Evolutionary conservation across 2,113 vertebrate genomes (phyloP), one percentile per base, ranked within the genome.

Genomic region (Alligator mississippiensis): DNA sequence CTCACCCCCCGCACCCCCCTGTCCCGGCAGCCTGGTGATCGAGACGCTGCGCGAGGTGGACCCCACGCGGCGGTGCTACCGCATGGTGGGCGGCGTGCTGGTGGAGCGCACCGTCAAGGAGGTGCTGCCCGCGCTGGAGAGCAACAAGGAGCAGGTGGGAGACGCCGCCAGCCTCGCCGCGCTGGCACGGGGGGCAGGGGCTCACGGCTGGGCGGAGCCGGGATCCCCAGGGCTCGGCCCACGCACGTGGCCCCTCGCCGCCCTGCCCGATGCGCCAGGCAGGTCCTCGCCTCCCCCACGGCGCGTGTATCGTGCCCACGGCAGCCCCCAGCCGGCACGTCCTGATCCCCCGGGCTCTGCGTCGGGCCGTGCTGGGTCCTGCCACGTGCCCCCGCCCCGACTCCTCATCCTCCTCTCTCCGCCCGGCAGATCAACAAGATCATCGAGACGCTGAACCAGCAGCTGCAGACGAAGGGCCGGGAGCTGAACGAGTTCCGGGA

Each of bases 81-180:
- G 99, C 61, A 98, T 99, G 90, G 98, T 99, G 0, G 99, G 99
- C 1, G 99, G 99, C 1, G 98, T 99, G 18, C 92, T 99, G 93
- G 99, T 99, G 93, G 99, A 99, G 93, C 97, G 99, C 76, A 99
- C 99, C 0, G 99, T 99, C 59, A 99, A 98, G 96, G 99, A 99
- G 89, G 99, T 99, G 80, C 97, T 99, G 68, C 99, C 99, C 1
- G 99, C 99, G 0, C 82, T 99, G 92, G 98, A 99, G 97, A 98
- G 84, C 95, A 99, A 99, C 84, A 99, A 98, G 95, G 99, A 99
- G 92, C 99, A 99, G 99, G 99, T 99, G 84, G 93, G 62, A 60
- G 11, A 4, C 25, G 8, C 14, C 4, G 6, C 15, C 24, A 21
- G 25, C 4, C 19, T 60, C 68, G 22, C 10, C 12, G 7, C 14